Evolutionary conservation across 2,797 vertebrate genomes (phyloP).

Genomic region (Psittacula derbiana): DNA sequence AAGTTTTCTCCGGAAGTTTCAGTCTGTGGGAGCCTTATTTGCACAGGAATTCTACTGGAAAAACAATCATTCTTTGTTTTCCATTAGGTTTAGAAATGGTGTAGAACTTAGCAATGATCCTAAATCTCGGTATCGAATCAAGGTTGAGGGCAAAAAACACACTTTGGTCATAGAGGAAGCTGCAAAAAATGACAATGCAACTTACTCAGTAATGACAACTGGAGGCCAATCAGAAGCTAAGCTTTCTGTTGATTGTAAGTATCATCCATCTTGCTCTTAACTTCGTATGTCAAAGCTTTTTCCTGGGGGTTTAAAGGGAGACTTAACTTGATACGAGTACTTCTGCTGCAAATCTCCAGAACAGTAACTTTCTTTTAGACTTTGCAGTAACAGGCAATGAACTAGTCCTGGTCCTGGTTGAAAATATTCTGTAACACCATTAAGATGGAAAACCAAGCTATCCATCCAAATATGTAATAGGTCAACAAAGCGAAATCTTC

Average conservation of each 20-base stretch:
- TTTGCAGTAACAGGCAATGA: not conserved
- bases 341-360: not conserved
- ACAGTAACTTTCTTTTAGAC: not conserved
- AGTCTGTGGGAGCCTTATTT: not conserved
- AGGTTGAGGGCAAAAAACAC: slow-evolving; percentile 91
- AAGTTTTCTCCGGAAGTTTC: not conserved
- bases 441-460: not conserved
- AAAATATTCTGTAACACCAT: not conserved
- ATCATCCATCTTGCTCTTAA: not conserved
- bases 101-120: slow-evolving; percentile 91
- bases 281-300: not conserved
- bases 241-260: slow-evolving; percentile 88
- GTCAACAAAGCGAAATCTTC: not conserved
- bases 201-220: slow-evolving; percentile 92
- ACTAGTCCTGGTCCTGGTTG: not conserved
- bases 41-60: not conserved
- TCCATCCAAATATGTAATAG: not conserved
- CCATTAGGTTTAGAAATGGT: slow-evolving; percentile 93
- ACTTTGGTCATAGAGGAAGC: slow-evolving; percentile 92
- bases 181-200: slow-evolving; percentile 88
- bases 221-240: slow-evolving; percentile 90
- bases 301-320: not conserved
- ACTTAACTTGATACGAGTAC: not conserved
- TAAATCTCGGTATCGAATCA: slow-evolving; percentile 89
- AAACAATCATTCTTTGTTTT: not conserved